Evolutionary conservation across 2,113 vertebrate genomes (phyloP).

Genomic region (Sorex araneus): DNA sequence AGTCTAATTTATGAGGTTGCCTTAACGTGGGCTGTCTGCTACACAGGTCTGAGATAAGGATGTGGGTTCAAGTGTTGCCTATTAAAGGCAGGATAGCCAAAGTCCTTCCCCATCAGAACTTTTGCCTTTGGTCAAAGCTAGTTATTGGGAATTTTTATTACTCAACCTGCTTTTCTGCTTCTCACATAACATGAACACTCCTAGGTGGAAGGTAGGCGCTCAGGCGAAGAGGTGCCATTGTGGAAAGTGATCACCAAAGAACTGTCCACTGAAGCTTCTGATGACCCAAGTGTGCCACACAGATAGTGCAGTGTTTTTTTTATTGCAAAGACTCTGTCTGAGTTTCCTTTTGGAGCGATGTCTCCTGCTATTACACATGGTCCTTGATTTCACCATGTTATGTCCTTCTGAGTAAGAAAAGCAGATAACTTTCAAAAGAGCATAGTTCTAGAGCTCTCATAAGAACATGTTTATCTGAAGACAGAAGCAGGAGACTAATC

Average conservation of each 20-base stretch:
- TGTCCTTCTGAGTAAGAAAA: background rate
- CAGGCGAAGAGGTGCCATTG: background rate
- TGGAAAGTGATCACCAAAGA: background rate
- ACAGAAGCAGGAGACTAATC: background rate
- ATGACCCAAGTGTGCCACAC: accelerated
- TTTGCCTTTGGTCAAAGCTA: background rate
- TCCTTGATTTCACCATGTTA: background rate
- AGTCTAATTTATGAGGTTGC: background rate
- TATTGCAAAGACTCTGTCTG: too few species aligned
- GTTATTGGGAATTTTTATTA: background rate
- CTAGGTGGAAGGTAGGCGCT: background rate
- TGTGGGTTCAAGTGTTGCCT: background rate
- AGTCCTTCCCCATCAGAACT: too few species aligned
- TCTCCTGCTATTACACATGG: background rate
- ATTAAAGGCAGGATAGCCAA: background rate
- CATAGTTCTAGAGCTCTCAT: too few species aligned
- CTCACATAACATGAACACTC: background rate
- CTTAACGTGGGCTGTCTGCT: background rate
- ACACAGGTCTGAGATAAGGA: background rate
- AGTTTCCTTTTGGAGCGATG: background rate
- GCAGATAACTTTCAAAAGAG: background rate
- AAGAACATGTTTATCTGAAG: background rate
- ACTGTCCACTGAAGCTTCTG: background rate
- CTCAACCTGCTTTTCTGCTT: background rate
- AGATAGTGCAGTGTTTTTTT: too few species aligned